phyloP scores from a whole-genome alignment of 1,140 invertebrate genomes.

The Tyrophagus putrescentiae region DNA sequence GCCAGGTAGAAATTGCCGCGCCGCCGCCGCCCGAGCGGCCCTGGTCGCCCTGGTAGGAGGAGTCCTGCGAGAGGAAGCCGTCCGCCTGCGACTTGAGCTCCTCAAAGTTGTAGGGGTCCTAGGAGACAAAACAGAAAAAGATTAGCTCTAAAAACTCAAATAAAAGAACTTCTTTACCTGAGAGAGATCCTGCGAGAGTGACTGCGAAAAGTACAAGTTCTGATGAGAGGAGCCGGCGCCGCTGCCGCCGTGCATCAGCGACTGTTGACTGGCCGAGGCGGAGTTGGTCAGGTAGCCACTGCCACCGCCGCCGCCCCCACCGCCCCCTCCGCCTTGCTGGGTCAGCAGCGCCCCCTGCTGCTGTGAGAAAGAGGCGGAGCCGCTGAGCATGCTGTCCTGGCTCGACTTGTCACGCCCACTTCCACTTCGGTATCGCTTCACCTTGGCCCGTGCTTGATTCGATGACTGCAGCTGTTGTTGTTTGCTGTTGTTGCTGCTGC shows the following conservation, averaged over 20 bases:
- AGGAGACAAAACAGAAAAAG: constrained; percentile 31
- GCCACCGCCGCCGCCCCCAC: constrained; percentile 35
- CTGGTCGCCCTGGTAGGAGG: constrained; percentile 68
- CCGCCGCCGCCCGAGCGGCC: too few species aligned
- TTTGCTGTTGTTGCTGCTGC: constrained; percentile 40
- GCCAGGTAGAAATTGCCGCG: constrained; percentile 45
- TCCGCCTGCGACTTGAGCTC: constrained; percentile 88
- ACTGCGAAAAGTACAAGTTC: neutral
- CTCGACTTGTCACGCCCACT: constrained; percentile 14
- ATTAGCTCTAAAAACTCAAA: neutral
- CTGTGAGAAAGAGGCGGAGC: constrained; percentile 36
- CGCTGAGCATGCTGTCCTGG: constrained; percentile 6
- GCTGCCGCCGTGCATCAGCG: too few species aligned
- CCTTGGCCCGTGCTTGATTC: neutral
- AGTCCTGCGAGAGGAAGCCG: constrained; percentile 82
- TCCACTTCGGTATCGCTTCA: neutral
- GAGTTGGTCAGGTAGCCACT: too few species aligned
- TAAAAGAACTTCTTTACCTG: constrained; percentile 32
- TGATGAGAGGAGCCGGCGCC: too few species aligned
- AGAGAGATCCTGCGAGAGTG: constrained; percentile 35
- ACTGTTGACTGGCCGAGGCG: too few species aligned
- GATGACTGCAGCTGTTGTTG: neutral
- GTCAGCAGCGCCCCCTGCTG: constrained; percentile 40
- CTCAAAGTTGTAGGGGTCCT: constrained; percentile 67
- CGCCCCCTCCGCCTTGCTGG: constrained; percentile 30